phyloP scores from a whole-genome alignment of 2,113 vertebrate species.

The Physeter macrocephalus region DNA sequence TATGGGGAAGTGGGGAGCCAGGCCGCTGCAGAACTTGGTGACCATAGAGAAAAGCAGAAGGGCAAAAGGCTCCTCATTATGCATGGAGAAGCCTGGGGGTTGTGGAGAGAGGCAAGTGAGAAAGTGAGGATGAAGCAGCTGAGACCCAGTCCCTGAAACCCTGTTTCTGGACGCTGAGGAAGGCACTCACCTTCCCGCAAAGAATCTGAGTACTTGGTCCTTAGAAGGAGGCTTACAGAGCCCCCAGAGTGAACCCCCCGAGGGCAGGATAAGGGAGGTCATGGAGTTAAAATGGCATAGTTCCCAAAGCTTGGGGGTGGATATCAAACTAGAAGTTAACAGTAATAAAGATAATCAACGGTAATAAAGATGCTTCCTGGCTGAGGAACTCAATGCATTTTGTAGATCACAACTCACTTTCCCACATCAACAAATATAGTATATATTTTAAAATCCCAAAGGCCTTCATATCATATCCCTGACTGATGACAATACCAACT shows the following conservation, averaged over 20 bases:
- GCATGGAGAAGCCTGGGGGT: slow-evolving; percentile 86
- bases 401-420: background rate
- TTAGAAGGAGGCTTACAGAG: background rate
- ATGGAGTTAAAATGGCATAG: background rate
- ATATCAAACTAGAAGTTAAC: background rate
- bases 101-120: background rate
- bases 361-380: slow-evolving; percentile 5
- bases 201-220: background rate
- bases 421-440: background rate
- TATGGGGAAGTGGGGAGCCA: slow-evolving; percentile 96
- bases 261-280: background rate
- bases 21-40: slow-evolving; percentile 98
- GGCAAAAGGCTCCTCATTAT: slow-evolving; percentile 91
- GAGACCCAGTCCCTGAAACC: background rate
- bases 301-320: background rate
- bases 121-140: background rate
- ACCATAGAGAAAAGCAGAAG: slow-evolving; percentile 97
- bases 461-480: background rate
- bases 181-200: background rate
- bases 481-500: background rate
- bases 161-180: background rate
- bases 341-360: background rate
- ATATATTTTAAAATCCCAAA: background rate
- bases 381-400: background rate
- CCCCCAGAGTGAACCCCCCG: background rate